A percentile compares a stretch with the other conserved stretches of the same genome.
Evolutionary conservation across 2,113 vertebrate species (phyloP).

Genomic region (Phylloscopus trochiloides): DNA sequence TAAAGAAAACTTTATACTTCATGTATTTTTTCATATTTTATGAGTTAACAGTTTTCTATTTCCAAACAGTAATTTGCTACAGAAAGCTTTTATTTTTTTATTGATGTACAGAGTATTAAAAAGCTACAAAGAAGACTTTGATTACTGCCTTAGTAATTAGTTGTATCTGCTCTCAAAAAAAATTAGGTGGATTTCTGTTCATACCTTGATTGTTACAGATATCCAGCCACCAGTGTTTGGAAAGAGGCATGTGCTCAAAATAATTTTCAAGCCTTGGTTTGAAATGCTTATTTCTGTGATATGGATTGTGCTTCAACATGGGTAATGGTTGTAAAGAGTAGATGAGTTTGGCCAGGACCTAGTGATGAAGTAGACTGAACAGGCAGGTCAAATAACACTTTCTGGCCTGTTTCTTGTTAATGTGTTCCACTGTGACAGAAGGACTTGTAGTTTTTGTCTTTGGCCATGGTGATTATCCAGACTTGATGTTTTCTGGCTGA

Average conservation of each 20-base stretch:
- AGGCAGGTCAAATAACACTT: background rate
- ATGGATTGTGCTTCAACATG: background rate
- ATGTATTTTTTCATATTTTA: background rate
- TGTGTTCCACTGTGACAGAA: background rate
- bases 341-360: background rate
- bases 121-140: background rate
- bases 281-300: background rate
- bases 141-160: background rate
- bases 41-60: background rate
- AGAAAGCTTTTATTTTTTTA: background rate
- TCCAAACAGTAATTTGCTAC: background rate
- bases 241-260: background rate
- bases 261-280: background rate
- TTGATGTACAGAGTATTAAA: background rate
- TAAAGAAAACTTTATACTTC: background rate
- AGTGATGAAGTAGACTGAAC: background rate
- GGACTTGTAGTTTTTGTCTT: background rate
- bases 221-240: background rate
- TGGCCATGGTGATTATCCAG: background rate
- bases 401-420: background rate
- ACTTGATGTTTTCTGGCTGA: background rate
- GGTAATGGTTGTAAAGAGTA: background rate
- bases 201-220: background rate
- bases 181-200: background rate
- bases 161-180: background rate